phyloP scores from a whole-genome alignment of 1,140 invertebrate genomes.

The Heterodera schachtii region DNA sequence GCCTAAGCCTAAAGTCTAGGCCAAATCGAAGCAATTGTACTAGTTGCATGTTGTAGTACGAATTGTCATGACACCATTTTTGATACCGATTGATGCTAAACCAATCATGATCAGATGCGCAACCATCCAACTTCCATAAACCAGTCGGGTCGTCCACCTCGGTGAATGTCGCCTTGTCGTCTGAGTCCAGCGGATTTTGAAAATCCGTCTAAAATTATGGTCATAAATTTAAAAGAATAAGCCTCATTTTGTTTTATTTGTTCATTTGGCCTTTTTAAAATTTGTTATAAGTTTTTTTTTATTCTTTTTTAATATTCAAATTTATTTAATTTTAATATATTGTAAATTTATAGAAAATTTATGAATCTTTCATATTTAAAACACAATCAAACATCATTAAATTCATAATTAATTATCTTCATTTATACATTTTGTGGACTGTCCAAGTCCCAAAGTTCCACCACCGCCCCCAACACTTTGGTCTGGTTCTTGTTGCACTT shows the following conservation, averaged over 20 bases:
- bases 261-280: too few relatives aligned
- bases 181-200: constrained; percentile 47
- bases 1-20: too few relatives aligned
- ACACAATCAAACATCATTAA: too few relatives aligned
- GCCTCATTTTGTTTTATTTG: neutral
- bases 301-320: too few relatives aligned
- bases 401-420: neutral
- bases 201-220: constrained; percentile 28
- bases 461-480: constrained; percentile 33
- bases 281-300: too few relatives aligned
- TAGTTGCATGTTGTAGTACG: too few relatives aligned
- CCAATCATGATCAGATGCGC: constrained; percentile 41
- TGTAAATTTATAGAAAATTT: too few relatives aligned
- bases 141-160: constrained; percentile 33
- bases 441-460: constrained; percentile 50
- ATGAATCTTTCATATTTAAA: too few relatives aligned
- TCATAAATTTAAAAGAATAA: neutral
- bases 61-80: too few relatives aligned
- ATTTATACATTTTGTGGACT: constrained; percentile 38
- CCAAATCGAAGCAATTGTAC: too few relatives aligned
- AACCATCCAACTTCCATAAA: constrained; percentile 43
- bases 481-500: constrained; percentile 46
- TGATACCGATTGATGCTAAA: neutral
- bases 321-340: too few relatives aligned
- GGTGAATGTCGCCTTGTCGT: constrained; percentile 47